Base-by-base conservation (phyloP, 2,888 invertebrate genomes). In the Torymus tubicola region DNA sequence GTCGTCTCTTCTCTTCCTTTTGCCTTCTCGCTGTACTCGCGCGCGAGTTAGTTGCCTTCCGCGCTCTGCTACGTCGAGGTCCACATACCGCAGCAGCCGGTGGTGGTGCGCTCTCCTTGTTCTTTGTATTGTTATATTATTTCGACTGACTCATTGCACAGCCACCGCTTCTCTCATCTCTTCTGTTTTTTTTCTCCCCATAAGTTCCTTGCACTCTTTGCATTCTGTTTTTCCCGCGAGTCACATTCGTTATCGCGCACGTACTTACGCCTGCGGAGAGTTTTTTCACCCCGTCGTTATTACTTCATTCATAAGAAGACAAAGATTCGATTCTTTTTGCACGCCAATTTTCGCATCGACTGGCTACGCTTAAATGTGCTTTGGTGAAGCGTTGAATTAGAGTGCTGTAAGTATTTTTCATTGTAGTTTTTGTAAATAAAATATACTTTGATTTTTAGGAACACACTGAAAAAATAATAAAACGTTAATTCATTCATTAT, bases 1-100 rank as follows among this genome's bases (percentile, higher is more conserved):
- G 82, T 53, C 67, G 64, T 73, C 71, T 82, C 80, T 77, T 79
- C 79, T 82, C 79, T 80, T 82, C 42, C 75, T 55, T 52, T 72
- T 13, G 60, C 14, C 14, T 42, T 53, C 16, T 64, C 21, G 31
- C 42, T 42, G 42, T 42, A 42, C 42, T 42, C 8, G 42, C 42
- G 2, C 42, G 24, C 53, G 24, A 67, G 52, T 78, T 67, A 80
- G 80, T 80, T 52, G 76, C 58, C 42, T 42, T 75, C 68, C 64
- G 77, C 74, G 80, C 68, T 72, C 50, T 72, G 57, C 18, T 24
- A 21, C 60, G 53, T 64, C 70, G 52, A 52, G 65, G 58, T 64
- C 61, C 21, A 65, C 68, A 52, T 70, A 42, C 42, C 42, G 42
- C 42, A 42, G 42, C 42, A 42, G 42, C 8, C 42, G 42, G 42